Conservation (phyloP, 2,797 vertebrate species). For the Morus bassanus region DNA sequence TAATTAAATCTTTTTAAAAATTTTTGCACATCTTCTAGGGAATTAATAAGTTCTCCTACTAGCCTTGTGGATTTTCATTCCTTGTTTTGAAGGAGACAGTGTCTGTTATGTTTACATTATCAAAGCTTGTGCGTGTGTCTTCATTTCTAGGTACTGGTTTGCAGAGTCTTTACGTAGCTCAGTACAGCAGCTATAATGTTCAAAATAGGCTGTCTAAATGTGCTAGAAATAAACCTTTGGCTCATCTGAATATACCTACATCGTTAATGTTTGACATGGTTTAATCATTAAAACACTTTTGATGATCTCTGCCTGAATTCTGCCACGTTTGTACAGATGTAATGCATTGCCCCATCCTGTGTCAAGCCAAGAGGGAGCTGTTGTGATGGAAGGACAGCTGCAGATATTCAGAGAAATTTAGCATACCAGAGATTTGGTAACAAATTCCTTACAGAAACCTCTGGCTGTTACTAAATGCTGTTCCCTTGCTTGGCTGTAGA, state of each 20-base stretch:
- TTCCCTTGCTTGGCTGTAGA: not conserved
- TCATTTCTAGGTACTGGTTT: constrained; percentile 77
- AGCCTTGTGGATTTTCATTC: constrained; percentile 70
- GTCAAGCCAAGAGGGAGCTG: not conserved
- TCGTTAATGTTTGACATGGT: constrained; percentile 75
- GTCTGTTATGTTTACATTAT: constrained; percentile 76
- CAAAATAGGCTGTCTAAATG: constrained; percentile 66
- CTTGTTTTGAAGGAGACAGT: constrained; percentile 73
- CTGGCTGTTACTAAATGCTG: not conserved
- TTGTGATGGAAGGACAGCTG: not conserved
- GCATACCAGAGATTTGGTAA: not conserved
- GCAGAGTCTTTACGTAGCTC: constrained; percentile 75
- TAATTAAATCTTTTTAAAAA: not conserved
- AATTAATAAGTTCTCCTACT: constrained; percentile 64
- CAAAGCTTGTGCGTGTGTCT: constrained; percentile 68
- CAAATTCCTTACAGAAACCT: not conserved
- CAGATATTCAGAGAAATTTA: not conserved
- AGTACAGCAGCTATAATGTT: constrained; percentile 72
- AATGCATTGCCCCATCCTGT: not conserved
- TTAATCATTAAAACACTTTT: constrained; percentile 83
- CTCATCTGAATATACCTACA: constrained; percentile 73
- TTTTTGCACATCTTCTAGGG: constrained; percentile 77
- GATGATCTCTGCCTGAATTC: constrained; percentile 68
- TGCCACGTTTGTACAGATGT: constrained; percentile 1
- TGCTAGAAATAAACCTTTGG: constrained; percentile 73